Base-by-base conservation (phyloP, 2,888 invertebrate species). In the Folsomia manolachei region DNA sequence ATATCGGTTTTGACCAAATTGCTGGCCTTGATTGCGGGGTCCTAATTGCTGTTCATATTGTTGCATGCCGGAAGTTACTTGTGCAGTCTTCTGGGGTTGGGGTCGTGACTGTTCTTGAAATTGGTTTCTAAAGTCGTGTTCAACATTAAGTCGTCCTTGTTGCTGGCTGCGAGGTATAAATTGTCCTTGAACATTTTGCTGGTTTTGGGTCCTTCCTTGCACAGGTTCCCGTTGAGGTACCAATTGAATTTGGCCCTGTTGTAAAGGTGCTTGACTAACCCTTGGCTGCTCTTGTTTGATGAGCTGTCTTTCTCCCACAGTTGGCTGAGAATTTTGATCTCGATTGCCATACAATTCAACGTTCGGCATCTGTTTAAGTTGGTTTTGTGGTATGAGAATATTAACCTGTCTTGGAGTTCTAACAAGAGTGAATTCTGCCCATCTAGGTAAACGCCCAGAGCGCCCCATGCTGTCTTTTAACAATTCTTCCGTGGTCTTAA, bases 401-500 rank as follows among this genome's bases (percentile, higher is more conserved):
- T 69, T 69, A 1, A 75, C 27, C 64, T 72, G 72, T 52, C 75
- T 67, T 2, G 60, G n/a, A 19, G 23, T 53, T 60, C 72, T 72
- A 4, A 61, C 60, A 1, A 69, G n/a, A 39, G 27, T 69, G 65
- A 19, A 70, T 23, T 72, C 72, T 1, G 75, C 75, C 75, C 72
- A 75, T 23, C 77, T 52, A 0, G 72, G 75, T 21, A 77, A 53
- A 21, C 77, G 60, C 19, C 77, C 76, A 27, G 73, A 70, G 27
- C 73, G 56, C 19, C 71, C 71, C 19, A 70, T 61, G 18, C 71
- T 73, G 2, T 71, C 72, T n/a, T 69, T 69, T 24, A 77, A 70
- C 0, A 77, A 27, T 21, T 75, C 75, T 25, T 74, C 61, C 2
- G 75, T 77, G 11, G 75, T 75, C 27, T 76, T 74, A 21, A 77